These are phyloP conservation scores for Austrolebias charrua DNA, from an alignment of 2,797 vertebrate species.

Conservation along the genomic window DNA sequence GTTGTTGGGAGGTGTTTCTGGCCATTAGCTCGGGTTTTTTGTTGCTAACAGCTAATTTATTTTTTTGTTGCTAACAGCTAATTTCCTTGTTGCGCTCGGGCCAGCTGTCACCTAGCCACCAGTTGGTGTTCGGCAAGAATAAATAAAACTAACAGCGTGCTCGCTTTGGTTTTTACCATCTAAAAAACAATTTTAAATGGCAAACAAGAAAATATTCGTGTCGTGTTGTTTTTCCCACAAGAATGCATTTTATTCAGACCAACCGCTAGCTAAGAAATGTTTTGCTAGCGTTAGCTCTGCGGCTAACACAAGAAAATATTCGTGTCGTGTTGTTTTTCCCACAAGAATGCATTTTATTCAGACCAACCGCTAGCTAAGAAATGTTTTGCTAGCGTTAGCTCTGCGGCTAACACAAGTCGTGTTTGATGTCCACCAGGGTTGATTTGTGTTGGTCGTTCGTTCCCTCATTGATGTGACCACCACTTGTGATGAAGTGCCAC, in stretches of 20 bases:
- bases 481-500: conserved; percentile 4
- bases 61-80: conserved; percentile 67
- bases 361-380: conserved; percentile 19
- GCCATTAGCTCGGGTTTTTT: conserved; percentile 50
- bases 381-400: conserved; percentile 61
- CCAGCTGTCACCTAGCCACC: conserved; percentile 63
- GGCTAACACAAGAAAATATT: conserved; percentile 11
- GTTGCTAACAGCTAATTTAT: too few relatives aligned
- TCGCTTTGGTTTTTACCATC: not conserved
- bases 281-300: conserved; percentile 57
- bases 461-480: conserved; percentile 46
- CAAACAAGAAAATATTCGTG: not conserved
- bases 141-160: not conserved
- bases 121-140: conserved; percentile 33
- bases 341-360: not conserved
- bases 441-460: conserved; percentile 44
- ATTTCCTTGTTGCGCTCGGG: conserved; percentile 71
- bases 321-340: not conserved
- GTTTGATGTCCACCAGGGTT: conserved; percentile 16
- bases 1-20: conserved; percentile 15
- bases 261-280: conserved; percentile 31
- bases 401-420: conserved; percentile 20
- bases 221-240: not conserved
- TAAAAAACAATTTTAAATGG: not conserved
- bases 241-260: not conserved